Evolutionary conservation across 1,140 invertebrate genomes (phyloP).

Genomic region (Tenebrio molitor): DNA sequence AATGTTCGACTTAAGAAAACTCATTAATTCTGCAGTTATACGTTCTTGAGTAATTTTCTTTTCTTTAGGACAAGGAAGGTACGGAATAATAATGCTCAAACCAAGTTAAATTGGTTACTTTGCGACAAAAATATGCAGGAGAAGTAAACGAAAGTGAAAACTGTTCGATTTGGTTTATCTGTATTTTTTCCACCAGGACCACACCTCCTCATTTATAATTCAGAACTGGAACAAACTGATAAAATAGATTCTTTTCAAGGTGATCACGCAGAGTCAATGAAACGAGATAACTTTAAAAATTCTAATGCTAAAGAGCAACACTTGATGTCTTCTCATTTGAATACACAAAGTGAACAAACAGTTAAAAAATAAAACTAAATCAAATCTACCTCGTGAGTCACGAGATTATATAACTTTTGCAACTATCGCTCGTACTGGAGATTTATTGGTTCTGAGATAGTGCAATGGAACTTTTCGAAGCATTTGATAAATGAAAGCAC

Average conservation of each 20-base stretch:
- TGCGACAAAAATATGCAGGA: background rate
- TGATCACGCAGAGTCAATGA: slow-evolving; percentile 5
- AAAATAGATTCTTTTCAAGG: slow-evolving; percentile 34
- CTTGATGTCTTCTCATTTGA: too few relatives aligned
- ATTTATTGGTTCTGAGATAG: too few relatives aligned
- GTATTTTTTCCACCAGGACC: slow-evolving; percentile 3
- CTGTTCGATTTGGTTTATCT: background rate
- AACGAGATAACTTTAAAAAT: too few relatives aligned
- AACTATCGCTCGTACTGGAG: too few relatives aligned
- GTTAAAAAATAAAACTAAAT: background rate
- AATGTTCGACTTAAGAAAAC: slow-evolving; percentile 28
- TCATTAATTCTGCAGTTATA: slow-evolving; percentile 37
- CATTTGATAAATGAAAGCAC: too few relatives aligned
- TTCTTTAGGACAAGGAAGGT: slow-evolving; percentile 14
- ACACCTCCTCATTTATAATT: slow-evolving; percentile 23
- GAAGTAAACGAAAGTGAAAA: slow-evolving; percentile 16
- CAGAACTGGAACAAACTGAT: background rate
- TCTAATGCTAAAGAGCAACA: too few relatives aligned
- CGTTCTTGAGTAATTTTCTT: slow-evolving; percentile 24
- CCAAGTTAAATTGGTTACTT: background rate
- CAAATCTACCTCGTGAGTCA: too few relatives aligned
- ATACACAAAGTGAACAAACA: too few relatives aligned
- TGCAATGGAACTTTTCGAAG: too few relatives aligned
- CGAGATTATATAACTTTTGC: too few relatives aligned
- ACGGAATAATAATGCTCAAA: slow-evolving; percentile 3